Percentiles rank a stretch among this genome's conserved stretches.
phyloP scores from a whole-genome alignment of 2,113 vertebrate genomes.

The Montifringilla adamsi region DNA sequence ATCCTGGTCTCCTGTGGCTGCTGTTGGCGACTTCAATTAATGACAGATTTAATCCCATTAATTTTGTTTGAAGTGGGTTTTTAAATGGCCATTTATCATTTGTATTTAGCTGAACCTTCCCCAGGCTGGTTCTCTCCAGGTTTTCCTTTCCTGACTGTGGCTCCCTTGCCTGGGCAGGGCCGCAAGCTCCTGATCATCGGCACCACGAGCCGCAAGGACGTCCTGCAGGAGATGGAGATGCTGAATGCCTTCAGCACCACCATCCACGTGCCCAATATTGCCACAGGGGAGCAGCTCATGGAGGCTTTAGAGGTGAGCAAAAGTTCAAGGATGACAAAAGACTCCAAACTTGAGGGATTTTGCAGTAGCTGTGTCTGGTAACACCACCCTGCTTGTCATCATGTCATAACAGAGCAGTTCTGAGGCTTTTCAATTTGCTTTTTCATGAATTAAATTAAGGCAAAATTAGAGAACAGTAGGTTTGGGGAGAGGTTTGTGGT shows the following conservation, averaged over 20 bases:
- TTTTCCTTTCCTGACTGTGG: neutral
- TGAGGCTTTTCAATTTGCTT: neutral
- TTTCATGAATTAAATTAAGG: neutral
- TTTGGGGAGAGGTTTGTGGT: neutral
- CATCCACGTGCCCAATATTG: slow-evolving; percentile 93
- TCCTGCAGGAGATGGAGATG: slow-evolving; percentile 98
- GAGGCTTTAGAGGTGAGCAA: slow-evolving; percentile 86
- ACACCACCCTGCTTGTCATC: neutral
- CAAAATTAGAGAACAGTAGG: neutral
- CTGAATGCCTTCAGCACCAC: slow-evolving; percentile 93
- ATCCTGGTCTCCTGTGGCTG: neutral
- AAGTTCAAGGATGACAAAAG: neutral
- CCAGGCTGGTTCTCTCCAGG: neutral
- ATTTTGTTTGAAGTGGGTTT: neutral
- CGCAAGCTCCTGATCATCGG: slow-evolving; percentile 97
- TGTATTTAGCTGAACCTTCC: neutral
- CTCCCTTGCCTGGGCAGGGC: slow-evolving; percentile 70
- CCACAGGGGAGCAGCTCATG: slow-evolving; percentile 84
- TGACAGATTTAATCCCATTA: neutral
- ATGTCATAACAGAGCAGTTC: neutral
- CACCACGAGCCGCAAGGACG: slow-evolving; percentile 93
- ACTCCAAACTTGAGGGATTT: neutral
- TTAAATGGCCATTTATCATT: neutral
- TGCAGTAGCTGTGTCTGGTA: neutral
- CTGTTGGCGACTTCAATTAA: neutral